Percentiles rank a stretch among this genome's conserved stretches.
Evolutionary conservation across 2,797 vertebrate genomes (phyloP).

Genomic region (Gallinago nigripennis): DNA sequence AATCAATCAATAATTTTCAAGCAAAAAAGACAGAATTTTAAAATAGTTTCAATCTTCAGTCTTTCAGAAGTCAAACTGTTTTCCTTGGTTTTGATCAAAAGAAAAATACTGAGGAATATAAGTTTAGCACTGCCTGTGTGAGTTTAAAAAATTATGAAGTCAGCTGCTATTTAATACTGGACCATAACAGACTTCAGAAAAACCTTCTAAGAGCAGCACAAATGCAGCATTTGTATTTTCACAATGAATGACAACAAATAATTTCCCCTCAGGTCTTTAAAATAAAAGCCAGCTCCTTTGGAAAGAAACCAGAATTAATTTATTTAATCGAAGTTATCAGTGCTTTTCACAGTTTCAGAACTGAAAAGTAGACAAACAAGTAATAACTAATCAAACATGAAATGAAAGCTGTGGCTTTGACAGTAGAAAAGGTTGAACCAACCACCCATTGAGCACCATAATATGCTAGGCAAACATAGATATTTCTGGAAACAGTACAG

Average conservation of each 20-base stretch:
- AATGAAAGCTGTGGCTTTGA: neutral
- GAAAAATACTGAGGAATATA: neutral
- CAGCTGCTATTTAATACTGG: neutral
- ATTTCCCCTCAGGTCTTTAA: conserved; percentile 11
- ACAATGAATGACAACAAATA: conserved; percentile 4
- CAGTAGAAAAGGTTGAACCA: neutral
- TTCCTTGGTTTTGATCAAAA: neutral
- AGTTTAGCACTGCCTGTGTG: neutral
- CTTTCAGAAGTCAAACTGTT: neutral
- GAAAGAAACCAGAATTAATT: neutral
- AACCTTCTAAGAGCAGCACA: neutral
- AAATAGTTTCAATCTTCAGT: neutral
- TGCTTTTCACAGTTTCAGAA: neutral
- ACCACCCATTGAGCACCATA: neutral
- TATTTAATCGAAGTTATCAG: neutral
- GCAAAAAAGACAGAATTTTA: neutral
- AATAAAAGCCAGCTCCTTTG: neutral
- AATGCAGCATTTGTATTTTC: conserved; percentile 14
- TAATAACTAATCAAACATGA: neutral
- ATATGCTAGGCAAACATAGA: neutral
- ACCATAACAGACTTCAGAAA: neutral
- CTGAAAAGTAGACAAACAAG: neutral
- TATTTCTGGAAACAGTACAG: neutral
- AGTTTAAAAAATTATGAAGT: neutral
- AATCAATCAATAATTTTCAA: conserved; percentile 37